These are phyloP conservation scores for Girardinichthys multiradiatus DNA, from an alignment of 2,113 vertebrate genomes.

Conservation along the genomic window DNA sequence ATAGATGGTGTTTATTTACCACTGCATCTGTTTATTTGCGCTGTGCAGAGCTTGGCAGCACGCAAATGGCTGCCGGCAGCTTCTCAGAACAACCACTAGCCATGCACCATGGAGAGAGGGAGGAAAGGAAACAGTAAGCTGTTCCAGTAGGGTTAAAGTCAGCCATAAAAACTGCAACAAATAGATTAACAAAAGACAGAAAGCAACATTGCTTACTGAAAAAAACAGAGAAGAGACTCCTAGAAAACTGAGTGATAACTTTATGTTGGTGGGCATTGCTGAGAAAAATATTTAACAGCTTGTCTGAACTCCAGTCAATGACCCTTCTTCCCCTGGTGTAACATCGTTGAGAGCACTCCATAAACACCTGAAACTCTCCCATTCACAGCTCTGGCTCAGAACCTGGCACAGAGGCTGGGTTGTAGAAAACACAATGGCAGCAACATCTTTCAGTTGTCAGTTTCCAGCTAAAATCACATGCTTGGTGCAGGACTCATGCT, in stretches of 20 bases:
- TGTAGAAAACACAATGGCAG: neutral
- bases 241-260: slow-evolving; percentile 3
- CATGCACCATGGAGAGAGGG: neutral
- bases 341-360: slow-evolving; percentile 37
- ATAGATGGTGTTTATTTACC: slow-evolving; percentile 74
- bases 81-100: slow-evolving; percentile 18
- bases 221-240: slow-evolving; percentile 23
- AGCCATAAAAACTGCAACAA: slow-evolving; percentile 2
- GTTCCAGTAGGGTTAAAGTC: slow-evolving; percentile 1
- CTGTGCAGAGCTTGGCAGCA: slow-evolving; percentile 40
- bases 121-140: neutral
- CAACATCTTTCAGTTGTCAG: neutral
- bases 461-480: neutral
- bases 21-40: slow-evolving; percentile 68
- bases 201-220: slow-evolving; percentile 5
- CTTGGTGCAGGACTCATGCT: neutral
- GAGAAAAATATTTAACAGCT: slow-evolving; percentile 26
- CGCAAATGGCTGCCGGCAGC: slow-evolving; percentile 61
- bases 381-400: slow-evolving; percentile 12
- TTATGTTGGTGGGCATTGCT: neutral
- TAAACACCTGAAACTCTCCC: slow-evolving; percentile 11
- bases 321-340: slow-evolving; percentile 23
- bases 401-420: neutral
- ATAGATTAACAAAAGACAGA: slow-evolving; percentile 24
- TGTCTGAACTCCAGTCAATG: slow-evolving; percentile 35